Evolutionary conservation across 1,140 invertebrate genomes (phyloP).

Genomic region (Ostrea edulis): DNA sequence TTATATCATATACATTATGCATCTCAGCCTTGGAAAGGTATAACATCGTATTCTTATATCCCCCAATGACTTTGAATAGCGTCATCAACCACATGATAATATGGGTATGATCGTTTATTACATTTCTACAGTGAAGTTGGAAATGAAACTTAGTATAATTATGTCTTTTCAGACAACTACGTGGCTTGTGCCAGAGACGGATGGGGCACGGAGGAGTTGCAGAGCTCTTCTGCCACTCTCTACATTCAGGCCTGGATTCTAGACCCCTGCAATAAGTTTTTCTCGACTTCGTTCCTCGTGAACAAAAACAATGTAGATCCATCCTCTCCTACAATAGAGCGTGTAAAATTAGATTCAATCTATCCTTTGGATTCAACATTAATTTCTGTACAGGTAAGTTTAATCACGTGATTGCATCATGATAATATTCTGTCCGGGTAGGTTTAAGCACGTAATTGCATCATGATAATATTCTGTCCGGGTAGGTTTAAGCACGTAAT

Average conservation of each 20-base stretch:
- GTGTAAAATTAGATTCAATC: background rate
- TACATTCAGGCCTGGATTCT: background rate
- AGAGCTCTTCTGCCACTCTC: background rate
- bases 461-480: background rate
- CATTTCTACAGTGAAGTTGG: too few species aligned
- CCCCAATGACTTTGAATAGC: too few species aligned
- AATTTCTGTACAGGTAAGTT: background rate
- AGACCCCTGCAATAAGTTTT: background rate
- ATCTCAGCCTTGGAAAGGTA: too few species aligned
- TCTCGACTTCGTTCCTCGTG: background rate
- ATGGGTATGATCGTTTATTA: too few species aligned
- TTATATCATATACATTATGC: too few species aligned
- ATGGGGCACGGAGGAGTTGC: background rate
- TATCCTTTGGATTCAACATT: background rate
- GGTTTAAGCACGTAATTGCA: too few species aligned
- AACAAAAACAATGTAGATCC: conserved; percentile 2
- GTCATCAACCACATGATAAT: too few species aligned
- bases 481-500: too few species aligned
- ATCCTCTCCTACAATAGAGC: background rate
- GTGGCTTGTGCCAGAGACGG: background rate
- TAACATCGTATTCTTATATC: too few species aligned
- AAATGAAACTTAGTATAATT: too few species aligned
- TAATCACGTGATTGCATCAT: background rate
- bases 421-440: background rate
- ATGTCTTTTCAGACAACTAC: background rate